Evolutionary conservation across 2,888 invertebrate species (phyloP).

Genomic region (Mimas tiliae): DNA sequence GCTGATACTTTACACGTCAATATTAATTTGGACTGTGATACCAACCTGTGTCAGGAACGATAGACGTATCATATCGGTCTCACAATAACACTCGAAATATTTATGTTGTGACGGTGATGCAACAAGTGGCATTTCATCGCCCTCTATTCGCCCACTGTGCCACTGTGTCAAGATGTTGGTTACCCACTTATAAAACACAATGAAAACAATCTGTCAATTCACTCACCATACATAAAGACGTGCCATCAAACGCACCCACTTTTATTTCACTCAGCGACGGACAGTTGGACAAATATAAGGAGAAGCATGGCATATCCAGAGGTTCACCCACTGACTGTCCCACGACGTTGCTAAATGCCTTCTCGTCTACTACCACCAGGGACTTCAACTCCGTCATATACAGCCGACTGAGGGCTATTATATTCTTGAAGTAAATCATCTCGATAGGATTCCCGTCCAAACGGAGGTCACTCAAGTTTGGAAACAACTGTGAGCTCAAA

Average conservation of each 20-base stretch:
- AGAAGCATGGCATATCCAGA: slow-evolving; percentile 67
- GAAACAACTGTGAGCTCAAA: slow-evolving; percentile 70
- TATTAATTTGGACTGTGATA: no score
- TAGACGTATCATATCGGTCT: no score
- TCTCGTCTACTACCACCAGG: slow-evolving; percentile 64
- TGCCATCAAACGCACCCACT: slow-evolving; percentile 76
- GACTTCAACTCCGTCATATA: slow-evolving; percentile 71
- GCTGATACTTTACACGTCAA: no score
- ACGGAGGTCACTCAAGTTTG: slow-evolving; percentile 76
- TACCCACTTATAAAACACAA: background rate
- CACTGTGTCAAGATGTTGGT: no score
- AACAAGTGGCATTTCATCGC: no score
- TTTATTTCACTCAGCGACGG: slow-evolving; percentile 66
- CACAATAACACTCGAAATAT: no score
- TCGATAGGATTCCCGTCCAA: slow-evolving; percentile 82
- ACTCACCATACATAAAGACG: slow-evolving; percentile 81
- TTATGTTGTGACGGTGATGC: no score
- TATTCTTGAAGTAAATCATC: slow-evolving; percentile 74
- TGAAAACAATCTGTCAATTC: background rate
- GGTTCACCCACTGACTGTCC: slow-evolving; percentile 53
- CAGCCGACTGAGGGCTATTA: slow-evolving; percentile 71
- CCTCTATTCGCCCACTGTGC: no score
- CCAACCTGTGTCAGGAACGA: no score
- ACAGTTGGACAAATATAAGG: slow-evolving; percentile 78
- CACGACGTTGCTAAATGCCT: slow-evolving; percentile 78